A percentile compares a stretch with the other conserved stretches of the same genome.
Evolutionary conservation across 53 echinoderm and acorn worm species (phyloP).

Genomic region (Astropecten irregularis): DNA sequence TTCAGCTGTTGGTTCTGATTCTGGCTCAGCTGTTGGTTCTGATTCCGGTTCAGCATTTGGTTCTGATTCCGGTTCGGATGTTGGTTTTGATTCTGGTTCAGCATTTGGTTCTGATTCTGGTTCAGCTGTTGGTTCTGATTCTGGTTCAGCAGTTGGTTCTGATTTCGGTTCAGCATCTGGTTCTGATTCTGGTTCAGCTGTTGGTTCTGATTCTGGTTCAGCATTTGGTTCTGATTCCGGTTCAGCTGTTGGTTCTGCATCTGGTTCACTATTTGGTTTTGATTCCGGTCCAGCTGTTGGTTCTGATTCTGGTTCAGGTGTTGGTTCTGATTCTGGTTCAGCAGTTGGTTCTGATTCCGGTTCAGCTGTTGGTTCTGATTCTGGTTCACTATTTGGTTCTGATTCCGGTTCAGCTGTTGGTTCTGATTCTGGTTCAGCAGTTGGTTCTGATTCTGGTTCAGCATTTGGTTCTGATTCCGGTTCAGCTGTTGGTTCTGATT

Average conservation of each 20-base stretch:
- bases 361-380: constrained; percentile 33
- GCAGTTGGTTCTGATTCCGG: constrained; percentile 37
- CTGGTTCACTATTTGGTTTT: constrained; percentile 23
- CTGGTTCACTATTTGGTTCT: constrained; percentile 29
- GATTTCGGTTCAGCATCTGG: constrained; percentile 28
- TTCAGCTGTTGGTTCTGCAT: constrained; percentile 20
- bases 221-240: constrained; percentile 25
- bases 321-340: constrained; percentile 37
- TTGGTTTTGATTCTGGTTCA: constrained; percentile 26
- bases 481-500: constrained; percentile 10
- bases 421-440: constrained; percentile 27
- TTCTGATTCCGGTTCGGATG: constrained; percentile 35
- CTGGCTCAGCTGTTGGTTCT: constrained; percentile 20
- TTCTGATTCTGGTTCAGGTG: constrained; percentile 33
- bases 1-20: constrained; percentile 22
- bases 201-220: constrained; percentile 29
- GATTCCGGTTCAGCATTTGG: constrained; percentile 18
- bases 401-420: constrained; percentile 32
- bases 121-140: constrained; percentile 15
- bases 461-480: constrained; percentile 30
- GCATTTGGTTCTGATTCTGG: constrained; percentile 29
- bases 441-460: constrained; percentile 32
- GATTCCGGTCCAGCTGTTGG: constrained; percentile 31
- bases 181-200: constrained; percentile 21
- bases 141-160: constrained; percentile 37